A percentile compares a stretch with the other conserved stretches of the same genome.
Evolutionary conservation across 2,888 invertebrate species (phyloP).

Genomic region (Herminia tarsipennalis): DNA sequence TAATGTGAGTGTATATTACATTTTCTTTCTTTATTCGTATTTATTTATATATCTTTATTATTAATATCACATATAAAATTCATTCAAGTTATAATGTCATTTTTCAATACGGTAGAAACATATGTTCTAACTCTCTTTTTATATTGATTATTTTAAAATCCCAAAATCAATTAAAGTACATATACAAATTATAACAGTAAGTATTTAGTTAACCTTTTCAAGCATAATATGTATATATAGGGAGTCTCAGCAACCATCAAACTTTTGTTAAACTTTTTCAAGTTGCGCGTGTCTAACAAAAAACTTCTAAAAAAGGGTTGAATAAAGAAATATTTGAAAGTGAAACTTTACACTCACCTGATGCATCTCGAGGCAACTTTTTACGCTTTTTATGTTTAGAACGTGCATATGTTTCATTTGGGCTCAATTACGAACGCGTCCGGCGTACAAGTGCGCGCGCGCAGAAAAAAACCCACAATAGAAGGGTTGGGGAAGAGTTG

Average conservation of each 20-base stretch:
- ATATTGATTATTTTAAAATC: no score
- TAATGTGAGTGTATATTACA: no score
- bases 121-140: no score
- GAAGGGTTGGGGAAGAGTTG: slow-evolving; percentile 79
- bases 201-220: no score
- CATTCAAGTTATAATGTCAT: no score
- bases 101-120: no score
- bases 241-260: not conserved
- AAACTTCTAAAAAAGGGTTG: slow-evolving; percentile 56
- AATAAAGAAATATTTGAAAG: slow-evolving; percentile 61
- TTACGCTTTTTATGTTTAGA: slow-evolving; percentile 30
- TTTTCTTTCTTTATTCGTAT: no score
- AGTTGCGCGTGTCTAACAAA: slow-evolving; percentile 39
- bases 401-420: slow-evolving; percentile 43
- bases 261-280: slow-evolving; percentile 50
- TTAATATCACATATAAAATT: no score
- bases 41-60: no score
- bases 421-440: slow-evolving; percentile 62
- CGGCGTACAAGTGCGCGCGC: slow-evolving; percentile 69
- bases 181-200: no score
- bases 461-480: slow-evolving; percentile 70
- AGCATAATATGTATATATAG: not conserved
- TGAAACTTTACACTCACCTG: slow-evolving; percentile 66
- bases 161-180: no score
- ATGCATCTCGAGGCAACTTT: slow-evolving; percentile 37